Conservation (phyloP, 2,113 vertebrate genomes). For the Nerophis lumbriciformis region DNA sequence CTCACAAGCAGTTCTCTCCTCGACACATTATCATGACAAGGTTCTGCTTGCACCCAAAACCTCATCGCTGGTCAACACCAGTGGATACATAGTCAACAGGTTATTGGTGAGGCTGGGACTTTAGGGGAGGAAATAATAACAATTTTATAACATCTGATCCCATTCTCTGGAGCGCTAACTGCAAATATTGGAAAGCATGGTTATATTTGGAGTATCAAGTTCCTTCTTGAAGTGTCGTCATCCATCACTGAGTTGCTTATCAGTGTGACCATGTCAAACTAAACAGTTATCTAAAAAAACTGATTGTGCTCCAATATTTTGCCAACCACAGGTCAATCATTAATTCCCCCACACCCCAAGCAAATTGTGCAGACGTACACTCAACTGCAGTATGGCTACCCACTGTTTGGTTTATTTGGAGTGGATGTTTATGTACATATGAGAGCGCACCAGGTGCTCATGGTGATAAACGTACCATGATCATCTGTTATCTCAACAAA, state of each 20-base stretch:
- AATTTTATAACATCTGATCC: neutral
- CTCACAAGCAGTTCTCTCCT: conserved; percentile 5
- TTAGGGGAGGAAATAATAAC: neutral
- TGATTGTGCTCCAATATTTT: conserved; percentile 53
- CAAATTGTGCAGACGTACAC: conserved; percentile 12
- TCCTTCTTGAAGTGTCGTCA: conserved; percentile 23
- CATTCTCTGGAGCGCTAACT: neutral
- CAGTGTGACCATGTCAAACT: conserved; percentile 41
- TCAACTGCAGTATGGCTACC: neutral
- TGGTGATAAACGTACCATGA: conserved; percentile 15
- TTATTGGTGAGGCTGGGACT: neutral
- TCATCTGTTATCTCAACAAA: conserved; percentile 28
- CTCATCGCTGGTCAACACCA: conserved; percentile 2
- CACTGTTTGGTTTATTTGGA: neutral
- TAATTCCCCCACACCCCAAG: conserved; percentile 28
- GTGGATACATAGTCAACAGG: neutral
- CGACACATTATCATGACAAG: neutral
- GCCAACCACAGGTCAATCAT: conserved; percentile 49
- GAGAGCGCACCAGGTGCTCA: conserved; percentile 51
- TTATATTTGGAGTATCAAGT: neutral
- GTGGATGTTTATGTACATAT: conserved; percentile 32
- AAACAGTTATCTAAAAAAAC: conserved; percentile 47
- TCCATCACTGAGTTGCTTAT: conserved; percentile 20
- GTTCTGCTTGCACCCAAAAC: conserved; percentile 14
- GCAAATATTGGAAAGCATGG: neutral